A percentile compares a stretch with the other conserved stretches of the same genome.
These are phyloP conservation scores for Amphipoea oculea DNA, from an alignment of 2,888 invertebrate species.

Conservation along the genomic window DNA sequence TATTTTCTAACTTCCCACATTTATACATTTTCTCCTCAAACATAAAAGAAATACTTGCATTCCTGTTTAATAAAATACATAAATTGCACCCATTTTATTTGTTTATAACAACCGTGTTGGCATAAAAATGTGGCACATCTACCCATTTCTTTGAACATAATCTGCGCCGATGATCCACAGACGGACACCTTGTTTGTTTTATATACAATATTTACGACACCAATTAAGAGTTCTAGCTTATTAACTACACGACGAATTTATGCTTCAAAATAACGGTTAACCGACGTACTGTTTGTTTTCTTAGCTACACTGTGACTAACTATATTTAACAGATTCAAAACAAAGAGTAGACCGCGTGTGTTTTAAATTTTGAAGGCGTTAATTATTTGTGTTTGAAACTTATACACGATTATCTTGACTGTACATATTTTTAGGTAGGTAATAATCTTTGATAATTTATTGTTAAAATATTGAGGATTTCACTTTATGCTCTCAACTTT, in stretches of 20 bases:
- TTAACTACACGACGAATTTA: conserved; percentile 84
- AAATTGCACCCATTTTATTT: conserved; percentile 40
- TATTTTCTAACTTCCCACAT: conserved; percentile 7
- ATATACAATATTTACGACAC: conserved; percentile 84
- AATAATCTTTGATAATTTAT: conserved; percentile 41
- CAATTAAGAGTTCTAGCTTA: conserved; percentile 85
- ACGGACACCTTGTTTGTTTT: conserved; percentile 84
- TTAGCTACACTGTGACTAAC: conserved; percentile 75
- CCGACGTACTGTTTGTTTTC: conserved; percentile 76
- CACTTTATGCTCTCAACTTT: background rate
- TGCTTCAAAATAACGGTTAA: conserved; percentile 75
- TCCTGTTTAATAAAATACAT: conserved; percentile 28
- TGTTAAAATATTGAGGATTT: conserved; percentile 18
- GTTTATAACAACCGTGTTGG: conserved; percentile 33
- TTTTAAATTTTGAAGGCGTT: conserved; percentile 55
- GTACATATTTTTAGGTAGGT: conserved; percentile 21
- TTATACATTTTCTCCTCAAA: background rate
- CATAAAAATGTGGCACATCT: conserved; percentile 46
- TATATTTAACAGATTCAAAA: conserved; percentile 69
- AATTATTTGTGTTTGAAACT: conserved; percentile 33
- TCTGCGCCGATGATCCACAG: conserved; percentile 71
- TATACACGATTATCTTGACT: conserved; percentile 51
- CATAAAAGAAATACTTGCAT: conserved; percentile 29
- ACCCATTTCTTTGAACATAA: conserved; percentile 40
- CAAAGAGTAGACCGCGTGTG: conserved; percentile 53